A percentile compares a stretch with the other conserved stretches of the same genome.
These are phyloP conservation scores for Trachops cirrhosus DNA, from an alignment of 2,797 vertebrate species.

Conservation along the genomic window DNA sequence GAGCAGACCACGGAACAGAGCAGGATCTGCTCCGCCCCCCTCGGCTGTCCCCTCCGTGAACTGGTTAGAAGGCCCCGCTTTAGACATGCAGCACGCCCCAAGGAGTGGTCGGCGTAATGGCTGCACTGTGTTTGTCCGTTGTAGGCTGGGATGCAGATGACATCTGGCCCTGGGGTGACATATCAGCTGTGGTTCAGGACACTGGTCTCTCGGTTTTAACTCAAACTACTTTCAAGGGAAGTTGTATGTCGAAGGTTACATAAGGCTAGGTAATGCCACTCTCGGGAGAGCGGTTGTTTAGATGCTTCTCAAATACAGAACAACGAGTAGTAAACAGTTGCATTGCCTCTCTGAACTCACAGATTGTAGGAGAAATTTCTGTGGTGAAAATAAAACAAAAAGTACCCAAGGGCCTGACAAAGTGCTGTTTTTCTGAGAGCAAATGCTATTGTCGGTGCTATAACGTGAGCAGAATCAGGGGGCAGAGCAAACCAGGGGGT, in stretches of 20 bases:
- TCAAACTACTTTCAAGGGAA: neutral
- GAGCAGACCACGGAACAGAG: neutral
- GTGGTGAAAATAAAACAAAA: neutral
- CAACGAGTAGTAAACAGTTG: neutral
- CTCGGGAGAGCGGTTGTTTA: too few species aligned
- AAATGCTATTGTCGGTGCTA: neutral
- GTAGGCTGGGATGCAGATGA: neutral
- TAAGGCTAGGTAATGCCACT: neutral
- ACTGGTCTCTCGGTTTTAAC: conserved; percentile 13
- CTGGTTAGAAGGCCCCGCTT: neutral
- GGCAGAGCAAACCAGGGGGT: neutral
- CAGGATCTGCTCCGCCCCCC: neutral
- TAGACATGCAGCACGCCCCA: neutral
- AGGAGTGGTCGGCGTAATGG: neutral
- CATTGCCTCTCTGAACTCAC: neutral
- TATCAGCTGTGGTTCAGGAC: neutral
- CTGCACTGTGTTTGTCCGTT: too few species aligned
- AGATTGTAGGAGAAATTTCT: neutral
- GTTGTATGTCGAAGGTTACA: neutral
- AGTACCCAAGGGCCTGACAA: neutral
- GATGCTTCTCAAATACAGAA: neutral
- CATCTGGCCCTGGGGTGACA: neutral
- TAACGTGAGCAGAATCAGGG: neutral
- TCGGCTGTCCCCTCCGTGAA: neutral
- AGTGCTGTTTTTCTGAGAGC: neutral